These are phyloP conservation scores for Anolis carolinensis DNA, from an alignment of 2,113 vertebrate genomes.

Conservation along the genomic window DNA sequence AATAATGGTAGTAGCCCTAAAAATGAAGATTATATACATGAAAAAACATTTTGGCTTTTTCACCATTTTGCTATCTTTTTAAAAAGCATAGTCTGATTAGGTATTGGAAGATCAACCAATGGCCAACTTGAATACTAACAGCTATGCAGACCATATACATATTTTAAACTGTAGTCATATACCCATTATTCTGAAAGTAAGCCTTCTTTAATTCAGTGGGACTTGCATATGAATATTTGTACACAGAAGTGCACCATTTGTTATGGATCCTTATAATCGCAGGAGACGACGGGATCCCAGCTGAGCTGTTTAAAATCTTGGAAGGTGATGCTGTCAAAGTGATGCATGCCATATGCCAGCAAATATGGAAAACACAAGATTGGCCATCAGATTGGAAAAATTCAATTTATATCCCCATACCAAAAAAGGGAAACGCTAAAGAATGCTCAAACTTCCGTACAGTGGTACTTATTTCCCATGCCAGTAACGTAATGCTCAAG, in stretches of 20 bases:
- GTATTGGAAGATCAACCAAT: background rate
- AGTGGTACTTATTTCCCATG: too few relatives aligned
- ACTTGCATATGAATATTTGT: background rate
- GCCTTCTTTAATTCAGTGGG: background rate
- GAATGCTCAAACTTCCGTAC: too few relatives aligned
- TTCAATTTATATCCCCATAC: too few relatives aligned
- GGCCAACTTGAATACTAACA: background rate
- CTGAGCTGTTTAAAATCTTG: too few relatives aligned
- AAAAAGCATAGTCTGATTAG: background rate
- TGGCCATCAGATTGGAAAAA: too few relatives aligned
- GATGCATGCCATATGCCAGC: too few relatives aligned
- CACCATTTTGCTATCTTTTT: background rate
- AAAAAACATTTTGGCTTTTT: background rate
- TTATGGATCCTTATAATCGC: background rate
- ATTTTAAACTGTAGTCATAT: background rate
- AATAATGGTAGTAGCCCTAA: background rate
- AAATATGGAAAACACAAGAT: too few relatives aligned
- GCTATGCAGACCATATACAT: background rate
- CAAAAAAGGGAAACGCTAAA: too few relatives aligned
- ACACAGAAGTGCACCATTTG: too few relatives aligned
- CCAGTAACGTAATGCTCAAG: too few relatives aligned
- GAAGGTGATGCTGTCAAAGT: too few relatives aligned
- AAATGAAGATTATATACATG: background rate
- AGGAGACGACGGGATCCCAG: too few relatives aligned
- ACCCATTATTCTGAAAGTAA: background rate